A percentile compares a stretch with the other conserved stretches of the same genome.
Conservation (phyloP, 2,113 vertebrate genomes). For the Ascaphus truei region DNA sequence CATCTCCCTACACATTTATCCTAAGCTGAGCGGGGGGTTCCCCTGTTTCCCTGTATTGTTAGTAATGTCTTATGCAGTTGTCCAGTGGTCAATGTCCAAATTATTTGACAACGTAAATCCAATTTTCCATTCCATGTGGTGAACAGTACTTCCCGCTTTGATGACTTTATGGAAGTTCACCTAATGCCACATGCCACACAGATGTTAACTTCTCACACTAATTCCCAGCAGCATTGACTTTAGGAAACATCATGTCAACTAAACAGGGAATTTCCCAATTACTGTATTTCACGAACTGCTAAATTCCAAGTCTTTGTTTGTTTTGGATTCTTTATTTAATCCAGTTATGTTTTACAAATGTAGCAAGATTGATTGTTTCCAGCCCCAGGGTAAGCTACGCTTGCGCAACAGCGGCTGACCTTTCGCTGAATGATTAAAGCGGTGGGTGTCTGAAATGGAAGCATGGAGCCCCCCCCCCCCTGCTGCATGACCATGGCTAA, state of each 20-base stretch:
- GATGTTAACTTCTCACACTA: neutral
- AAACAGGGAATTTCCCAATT: neutral
- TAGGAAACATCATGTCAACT: neutral
- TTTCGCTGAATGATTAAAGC: too few species aligned
- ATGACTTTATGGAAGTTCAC: neutral
- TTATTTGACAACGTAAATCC: neutral
- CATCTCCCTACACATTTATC: too few species aligned
- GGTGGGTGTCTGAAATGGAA: too few species aligned
- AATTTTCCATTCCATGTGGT: neutral
- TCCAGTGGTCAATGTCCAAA: neutral
- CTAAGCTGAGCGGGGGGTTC: too few species aligned
- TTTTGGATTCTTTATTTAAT: neutral
- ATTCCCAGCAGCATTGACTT: slow-evolving; percentile 3
- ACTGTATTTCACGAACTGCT: too few species aligned
- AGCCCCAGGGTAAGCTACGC: too few species aligned
- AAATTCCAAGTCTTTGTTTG: too few species aligned
- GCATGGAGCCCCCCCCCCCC: too few species aligned
- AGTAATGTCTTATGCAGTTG: neutral
- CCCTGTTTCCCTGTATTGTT: too few species aligned
- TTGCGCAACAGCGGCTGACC: too few species aligned
- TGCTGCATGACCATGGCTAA: too few species aligned
- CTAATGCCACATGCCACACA: neutral
- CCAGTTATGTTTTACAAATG: neutral
- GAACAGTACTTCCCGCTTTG: neutral
- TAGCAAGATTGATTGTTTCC: too few species aligned